Evolutionary conservation across 2,888 invertebrate species (phyloP), one percentile per base, ranked within the genome.

Genomic region (Diaperis boleti): DNA sequence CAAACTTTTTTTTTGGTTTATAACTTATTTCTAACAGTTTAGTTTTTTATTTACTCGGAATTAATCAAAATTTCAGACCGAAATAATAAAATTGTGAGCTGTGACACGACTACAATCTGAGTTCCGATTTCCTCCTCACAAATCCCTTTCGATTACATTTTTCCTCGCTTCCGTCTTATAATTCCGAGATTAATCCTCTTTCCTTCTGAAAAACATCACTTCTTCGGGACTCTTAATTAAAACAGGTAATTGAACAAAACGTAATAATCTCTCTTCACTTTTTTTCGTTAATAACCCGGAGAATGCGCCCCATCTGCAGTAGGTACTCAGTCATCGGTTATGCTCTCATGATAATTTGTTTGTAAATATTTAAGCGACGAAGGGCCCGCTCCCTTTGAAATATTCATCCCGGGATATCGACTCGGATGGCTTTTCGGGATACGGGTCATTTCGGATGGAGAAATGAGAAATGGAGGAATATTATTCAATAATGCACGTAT

Each of bases 301-400:
- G n/a, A n/a, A n/a, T 8, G 8, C 10, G 11, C 5, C 7, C 10
- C 3, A 42, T 18, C 11, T 37, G 20, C 33, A 37, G 13, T n/a
- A n/a, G n/a, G n/a, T 37, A 39, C 39, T 52, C 22, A 37, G 15
- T 39, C 7, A 39, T 35, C 37, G 39, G 3, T 17, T 26, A 8
- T n/a, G 22, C 20, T 11, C 10, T 49, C 33, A 33, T n/a, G 33
- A 49, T 35, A 49, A 49, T 33, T 18, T 17, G 18, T 20, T 33
- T 35, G 39, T 52, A 52, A 52, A 52, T 52, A 52, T 52, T 52
- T 52, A 39, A 52, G 37, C 52, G 6, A 26, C 39, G 13, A 33
- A 52, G 22, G 11, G 10, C 20, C 14, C 15, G 20, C 35, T 39
- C 50, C 15, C 14, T 35, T 15, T 52, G 11, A 52, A 52, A 52